phyloP scores from a whole-genome alignment of 2,888 invertebrate species.

The Aspidiotus rigidus region DNA sequence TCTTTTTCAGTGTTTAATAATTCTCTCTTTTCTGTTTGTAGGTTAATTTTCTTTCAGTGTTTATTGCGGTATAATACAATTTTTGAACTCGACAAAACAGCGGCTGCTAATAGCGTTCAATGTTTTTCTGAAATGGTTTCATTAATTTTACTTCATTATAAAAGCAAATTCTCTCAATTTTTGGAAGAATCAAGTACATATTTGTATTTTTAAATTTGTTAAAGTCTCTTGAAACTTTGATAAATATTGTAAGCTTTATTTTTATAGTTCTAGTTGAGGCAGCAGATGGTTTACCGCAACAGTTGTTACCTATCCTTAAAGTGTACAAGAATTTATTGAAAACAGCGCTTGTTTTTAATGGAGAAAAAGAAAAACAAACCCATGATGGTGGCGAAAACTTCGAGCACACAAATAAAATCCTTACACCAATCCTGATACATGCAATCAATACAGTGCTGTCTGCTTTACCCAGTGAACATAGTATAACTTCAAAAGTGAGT shows the following conservation, averaged over 20 bases:
- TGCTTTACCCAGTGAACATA: constrained; percentile 11
- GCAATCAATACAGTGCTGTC: constrained; percentile 12
- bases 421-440: constrained; percentile 38
- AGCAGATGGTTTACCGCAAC: constrained; percentile 31
- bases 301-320: constrained; percentile 36
- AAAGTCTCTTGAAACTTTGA: background rate
- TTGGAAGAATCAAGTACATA: constrained; percentile 45
- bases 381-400: constrained; percentile 41
- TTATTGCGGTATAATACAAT: constrained; percentile 47
- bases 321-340: constrained; percentile 29
- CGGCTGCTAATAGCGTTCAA: constrained; percentile 51
- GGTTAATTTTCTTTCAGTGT: constrained; percentile 42
- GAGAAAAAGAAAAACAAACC: constrained; percentile 41
- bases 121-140: constrained; percentile 44
- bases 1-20: background rate
- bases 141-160: constrained; percentile 40
- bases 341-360: constrained; percentile 24
- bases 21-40: constrained; percentile 36
- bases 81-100: constrained; percentile 50
- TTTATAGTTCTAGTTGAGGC: constrained; percentile 26
- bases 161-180: constrained; percentile 44
- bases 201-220: constrained; percentile 10
- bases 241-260: background rate
- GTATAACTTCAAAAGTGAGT: constrained; percentile 18
- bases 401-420: constrained; percentile 38